Evolutionary conservation across 2,888 invertebrate genomes (phyloP), one percentile per base, ranked within the genome.

Genomic region (Colletes collaris): DNA sequence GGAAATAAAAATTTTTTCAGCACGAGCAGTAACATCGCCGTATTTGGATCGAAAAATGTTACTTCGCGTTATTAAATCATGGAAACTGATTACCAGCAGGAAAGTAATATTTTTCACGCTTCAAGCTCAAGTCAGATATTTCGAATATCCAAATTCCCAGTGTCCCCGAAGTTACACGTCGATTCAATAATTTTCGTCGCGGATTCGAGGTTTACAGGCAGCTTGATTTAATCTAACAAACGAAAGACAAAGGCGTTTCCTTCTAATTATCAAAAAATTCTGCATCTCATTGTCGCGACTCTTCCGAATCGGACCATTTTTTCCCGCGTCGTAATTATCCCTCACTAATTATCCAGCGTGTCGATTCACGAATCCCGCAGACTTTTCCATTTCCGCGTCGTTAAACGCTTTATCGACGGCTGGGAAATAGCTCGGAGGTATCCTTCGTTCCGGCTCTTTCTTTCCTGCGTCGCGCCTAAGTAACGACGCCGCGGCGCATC

Each of bases 371-470:
- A 27, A 63, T 56, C 52, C 27, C 27, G 59, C 65, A 52, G 46
- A 63, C 71, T 60, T 68, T 27, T 72, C 70, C 46, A 71, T 60
- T 80, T 76, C 71, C 73, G 16, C 60, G 65, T 81, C 78, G 77
- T 85, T 83, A 77, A 75, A 58, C 74, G 58, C 58, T 72, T 76
- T 65, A 71, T 68, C 60, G 67, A 44, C 35, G 55, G n/a, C 27
- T 10, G 55, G 27, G 58, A 73, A 65, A 64, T 53, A 13, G 37
- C 40, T 56, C 13, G 4, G 8, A 58, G 13, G 27, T 73, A 56
- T 68, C 71, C 73, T 63, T 55, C 82, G 19, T 56, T 73, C 56
- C 58, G 44, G 58, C 49, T 55, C 76, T 80, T 79, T 83, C 55
- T 76, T 52, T 67, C 59, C 49, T 49, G 10, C 49, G 37, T 58